Base-by-base conservation (phyloP, 2,888 invertebrate species). In the Ophonus ardosiacus region DNA sequence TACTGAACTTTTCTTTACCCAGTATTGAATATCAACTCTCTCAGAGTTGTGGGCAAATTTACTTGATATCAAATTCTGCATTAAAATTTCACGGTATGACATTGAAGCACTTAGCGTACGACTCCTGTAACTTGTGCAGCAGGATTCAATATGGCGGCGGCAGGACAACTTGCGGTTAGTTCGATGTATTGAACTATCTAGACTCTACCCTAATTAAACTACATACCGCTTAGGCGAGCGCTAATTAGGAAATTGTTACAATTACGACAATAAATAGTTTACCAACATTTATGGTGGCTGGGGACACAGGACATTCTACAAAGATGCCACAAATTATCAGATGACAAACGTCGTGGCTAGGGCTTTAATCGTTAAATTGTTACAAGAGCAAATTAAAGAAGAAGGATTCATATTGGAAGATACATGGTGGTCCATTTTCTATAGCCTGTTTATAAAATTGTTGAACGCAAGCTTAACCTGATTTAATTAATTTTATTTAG, bases 161-260 rank as follows among this genome's bases (percentile, higher is more conserved):
- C 43, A 51, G 43, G 43, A 51, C 43, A 51, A 51, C 43, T 51
- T 13, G 43, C 13, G 43, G 43, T 51, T 51, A 51, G 38, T 38
- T 38, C 7, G 68, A 8, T 21, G 65, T 65, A 65, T 65, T 65
- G 65, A 68, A 38, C 68, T 68, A 68, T 68, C 38, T 24, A 7
- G 21, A 7, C 68, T 13, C 5, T 8, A n/a, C n/a, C 8, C 63
- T 68, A 68, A 68, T 68, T 68, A 68, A 68, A 68, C 68, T 68
- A 68, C 68, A 68, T 68, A 68, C 68, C 68, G 68, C 38, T 15
- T 38, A n/a, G 1, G 21, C 68, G 13, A n/a, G 31, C 13, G 38
- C 68, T 68, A 68, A 68, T 68, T 68, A 68, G 68, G n/a, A 68
- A 24, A 68, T 68, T 68, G 68, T 38, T 68, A 31, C 31, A 68